Percentiles rank a stretch among this genome's conserved stretches.
These are phyloP conservation scores for Intellagama lesueurii DNA, from an alignment of 2,797 vertebrate genomes.

Conservation along the genomic window DNA sequence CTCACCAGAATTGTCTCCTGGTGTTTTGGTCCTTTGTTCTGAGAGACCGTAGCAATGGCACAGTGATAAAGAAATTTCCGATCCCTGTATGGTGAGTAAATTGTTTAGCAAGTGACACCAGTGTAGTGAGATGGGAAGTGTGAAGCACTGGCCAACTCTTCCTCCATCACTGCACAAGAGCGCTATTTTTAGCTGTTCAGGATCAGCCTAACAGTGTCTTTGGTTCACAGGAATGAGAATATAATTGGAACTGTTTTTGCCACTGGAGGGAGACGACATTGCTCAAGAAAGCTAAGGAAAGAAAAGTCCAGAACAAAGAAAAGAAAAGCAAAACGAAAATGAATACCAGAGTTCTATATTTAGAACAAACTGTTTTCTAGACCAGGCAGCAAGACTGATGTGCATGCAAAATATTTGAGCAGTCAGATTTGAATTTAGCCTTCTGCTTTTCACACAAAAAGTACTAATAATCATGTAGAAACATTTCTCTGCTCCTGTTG, in stretches of 20 bases:
- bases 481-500: background rate
- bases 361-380: conserved; percentile 58
- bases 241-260: conserved; percentile 55
- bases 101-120: background rate
- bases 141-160: background rate
- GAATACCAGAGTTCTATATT: conserved; percentile 51
- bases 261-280: conserved; percentile 76
- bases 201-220: background rate
- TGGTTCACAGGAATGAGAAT: conserved; percentile 15
- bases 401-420: conserved; percentile 36
- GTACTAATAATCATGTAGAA: conserved; percentile 15
- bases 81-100: background rate
- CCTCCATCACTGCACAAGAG: background rate
- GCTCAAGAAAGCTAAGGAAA: conserved; percentile 60
- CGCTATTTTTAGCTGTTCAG: conserved; percentile 32
- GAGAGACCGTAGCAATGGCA: background rate
- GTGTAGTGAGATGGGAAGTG: background rate
- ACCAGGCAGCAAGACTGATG: conserved; percentile 22
- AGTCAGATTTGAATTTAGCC: conserved; percentile 47
- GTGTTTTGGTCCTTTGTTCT: background rate
- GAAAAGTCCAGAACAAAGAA: conserved; percentile 6
- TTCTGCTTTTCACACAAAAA: conserved; percentile 56
- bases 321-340: background rate
- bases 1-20: background rate
- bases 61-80: background rate